phyloP scores from a whole-genome alignment of 2,113 vertebrate species.

The Notarius lentiginosus region DNA sequence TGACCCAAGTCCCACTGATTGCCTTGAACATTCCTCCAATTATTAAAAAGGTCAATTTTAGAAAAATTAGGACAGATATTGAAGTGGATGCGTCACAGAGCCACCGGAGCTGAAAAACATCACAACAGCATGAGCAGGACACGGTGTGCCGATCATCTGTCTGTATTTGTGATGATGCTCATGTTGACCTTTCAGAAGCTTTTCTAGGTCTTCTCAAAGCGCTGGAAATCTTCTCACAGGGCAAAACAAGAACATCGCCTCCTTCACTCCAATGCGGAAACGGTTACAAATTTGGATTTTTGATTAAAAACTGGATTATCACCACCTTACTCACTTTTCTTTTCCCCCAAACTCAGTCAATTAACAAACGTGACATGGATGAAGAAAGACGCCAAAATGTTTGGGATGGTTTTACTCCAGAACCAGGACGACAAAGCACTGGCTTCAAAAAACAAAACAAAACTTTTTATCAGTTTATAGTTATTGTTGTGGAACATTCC shows the following conservation, averaged over 20 bases:
- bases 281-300: background rate
- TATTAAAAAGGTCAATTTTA: background rate
- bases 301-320: background rate
- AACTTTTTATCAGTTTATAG: too few species aligned
- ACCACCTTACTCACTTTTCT: background rate
- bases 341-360: background rate
- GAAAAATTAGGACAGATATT: background rate
- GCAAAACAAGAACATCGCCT: background rate
- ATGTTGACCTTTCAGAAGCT: conserved; percentile 19
- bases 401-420: background rate
- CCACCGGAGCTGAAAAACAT: background rate
- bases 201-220: background rate
- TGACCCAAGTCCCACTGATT: background rate
- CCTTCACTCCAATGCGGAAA: background rate
- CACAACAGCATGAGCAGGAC: background rate
- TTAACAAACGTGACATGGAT: background rate
- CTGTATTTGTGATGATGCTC: background rate
- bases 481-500: too few species aligned
- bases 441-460: background rate
- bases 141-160: background rate
- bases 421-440: background rate
- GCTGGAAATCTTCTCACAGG: background rate
- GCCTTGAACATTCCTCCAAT: background rate
- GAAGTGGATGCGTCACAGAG: background rate
- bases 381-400: background rate